Conservation (phyloP, 2,113 vertebrate genomes). For the Cariama cristata region DNA sequence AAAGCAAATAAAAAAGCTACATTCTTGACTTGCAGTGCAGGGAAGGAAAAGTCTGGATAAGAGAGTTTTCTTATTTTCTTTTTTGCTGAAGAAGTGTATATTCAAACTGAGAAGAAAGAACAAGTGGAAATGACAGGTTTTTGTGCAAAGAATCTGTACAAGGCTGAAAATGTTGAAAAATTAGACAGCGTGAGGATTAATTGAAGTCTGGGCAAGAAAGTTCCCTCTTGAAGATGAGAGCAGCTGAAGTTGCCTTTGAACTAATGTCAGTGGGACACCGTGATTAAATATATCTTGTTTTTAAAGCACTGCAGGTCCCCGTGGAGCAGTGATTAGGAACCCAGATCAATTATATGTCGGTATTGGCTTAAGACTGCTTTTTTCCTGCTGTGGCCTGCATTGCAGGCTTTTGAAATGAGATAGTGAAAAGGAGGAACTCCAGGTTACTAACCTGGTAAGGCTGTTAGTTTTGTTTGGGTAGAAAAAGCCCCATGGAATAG, state of each 20-base stretch:
- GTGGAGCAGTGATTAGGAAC: background rate
- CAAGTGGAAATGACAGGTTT: background rate
- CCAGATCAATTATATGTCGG: background rate
- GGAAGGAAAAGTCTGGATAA: background rate
- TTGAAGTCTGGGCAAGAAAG: conserved; percentile 18
- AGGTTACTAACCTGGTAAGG: background rate
- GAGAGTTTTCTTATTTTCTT: background rate
- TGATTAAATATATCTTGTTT: conserved; percentile 51
- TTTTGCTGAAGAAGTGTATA: background rate
- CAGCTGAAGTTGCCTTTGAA: conserved; percentile 24
- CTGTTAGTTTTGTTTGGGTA: background rate
- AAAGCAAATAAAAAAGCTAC: background rate
- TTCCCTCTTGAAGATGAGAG: conserved; percentile 18
- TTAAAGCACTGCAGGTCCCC: background rate
- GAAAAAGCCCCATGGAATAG: background rate
- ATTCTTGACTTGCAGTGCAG: background rate
- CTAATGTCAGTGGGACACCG: background rate
- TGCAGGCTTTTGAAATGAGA: background rate
- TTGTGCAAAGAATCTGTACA: background rate
- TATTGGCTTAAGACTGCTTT: background rate
- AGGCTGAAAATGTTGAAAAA: background rate
- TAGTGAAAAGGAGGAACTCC: background rate
- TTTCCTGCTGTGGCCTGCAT: background rate
- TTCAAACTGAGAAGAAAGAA: conserved; percentile 29
- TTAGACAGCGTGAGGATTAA: background rate